Evolutionary conservation across 2,888 invertebrate species (phyloP).

Genomic region (Meghimatium bilineatum): DNA sequence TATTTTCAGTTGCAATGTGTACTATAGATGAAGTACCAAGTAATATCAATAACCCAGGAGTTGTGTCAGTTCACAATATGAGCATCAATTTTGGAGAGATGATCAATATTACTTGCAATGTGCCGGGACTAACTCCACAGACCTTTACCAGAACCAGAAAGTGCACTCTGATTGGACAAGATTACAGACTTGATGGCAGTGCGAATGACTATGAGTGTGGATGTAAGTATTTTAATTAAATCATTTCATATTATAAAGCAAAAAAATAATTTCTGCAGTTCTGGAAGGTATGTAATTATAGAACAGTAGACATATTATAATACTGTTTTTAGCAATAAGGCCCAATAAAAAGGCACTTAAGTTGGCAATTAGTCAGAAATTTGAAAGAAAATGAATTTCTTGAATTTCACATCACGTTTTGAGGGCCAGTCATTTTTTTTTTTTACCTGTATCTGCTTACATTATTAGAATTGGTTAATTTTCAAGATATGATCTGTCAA

Average conservation of each 20-base stretch:
- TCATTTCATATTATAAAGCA: background rate
- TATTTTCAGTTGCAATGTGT: slow-evolving; percentile 57
- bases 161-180: slow-evolving; percentile 61
- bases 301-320: no score
- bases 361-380: no score
- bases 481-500: no score
- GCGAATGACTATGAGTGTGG: slow-evolving; percentile 63
- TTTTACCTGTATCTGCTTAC: no score
- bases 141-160: slow-evolving; percentile 55
- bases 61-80: slow-evolving; percentile 36
- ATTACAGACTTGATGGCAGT: slow-evolving; percentile 63
- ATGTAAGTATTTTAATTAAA: slow-evolving; percentile 53
- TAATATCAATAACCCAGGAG: slow-evolving; percentile 43
- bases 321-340: no score
- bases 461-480: no score
- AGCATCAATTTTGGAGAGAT: slow-evolving; percentile 54
- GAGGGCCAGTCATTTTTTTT: no score
- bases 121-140: slow-evolving; percentile 48
- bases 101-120: slow-evolving; percentile 61
- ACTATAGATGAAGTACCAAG: slow-evolving; percentile 45
- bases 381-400: no score
- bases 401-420: no score
- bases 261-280: background rate
- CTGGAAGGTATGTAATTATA: background rate
- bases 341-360: no score